Evolutionary conservation across 2,888 invertebrate species (phyloP), one percentile per base, ranked within the genome.

Genomic region (Microdon myrmicae): DNA sequence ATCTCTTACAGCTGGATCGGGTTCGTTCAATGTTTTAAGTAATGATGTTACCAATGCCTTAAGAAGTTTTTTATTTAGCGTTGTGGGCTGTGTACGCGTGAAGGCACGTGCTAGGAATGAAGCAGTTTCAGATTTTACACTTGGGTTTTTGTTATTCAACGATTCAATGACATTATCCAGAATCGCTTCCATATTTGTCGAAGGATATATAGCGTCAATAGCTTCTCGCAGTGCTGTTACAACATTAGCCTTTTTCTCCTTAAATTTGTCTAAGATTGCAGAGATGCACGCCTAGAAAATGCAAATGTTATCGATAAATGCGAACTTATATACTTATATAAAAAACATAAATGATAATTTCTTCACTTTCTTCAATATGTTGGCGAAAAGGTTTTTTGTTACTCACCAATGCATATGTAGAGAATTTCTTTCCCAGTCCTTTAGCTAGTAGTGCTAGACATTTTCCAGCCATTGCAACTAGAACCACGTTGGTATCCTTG

Each of bases 401-500:
- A 69, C 68, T 70, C 28, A 78, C 79, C 14, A 84, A 80, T 0
- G 96, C 90, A 81, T 95, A 96, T 0, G 89, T 86, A 6, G 88
- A 85, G 80, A 96, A 99, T 58, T 90, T 88, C 76, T 90, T 91
- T 48, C 95, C 90, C 20, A 98, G 83, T 1, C 96, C 97, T 45
- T 79, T 83, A 0, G 97, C 97, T 26, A 99, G 78, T 70, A 87
- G 84, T 2, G 90, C 87, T 9, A 98, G 78, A 72, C 93, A 90
- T 74, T 94, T 92, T 0, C 87, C 92, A 13, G 94, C 92, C 38
- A 91, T 74, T 0, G 94, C 90, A 0, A 97, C 95, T 6, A 97
- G 85, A 76, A 97, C 86, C 5, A 99, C 95, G 79, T 99, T 99
- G 1, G 90, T 85, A 79, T 99, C 99, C 82, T 98, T 99, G 28